Conservation (phyloP, 2,797 vertebrate species). For the Tapera naevia region DNA sequence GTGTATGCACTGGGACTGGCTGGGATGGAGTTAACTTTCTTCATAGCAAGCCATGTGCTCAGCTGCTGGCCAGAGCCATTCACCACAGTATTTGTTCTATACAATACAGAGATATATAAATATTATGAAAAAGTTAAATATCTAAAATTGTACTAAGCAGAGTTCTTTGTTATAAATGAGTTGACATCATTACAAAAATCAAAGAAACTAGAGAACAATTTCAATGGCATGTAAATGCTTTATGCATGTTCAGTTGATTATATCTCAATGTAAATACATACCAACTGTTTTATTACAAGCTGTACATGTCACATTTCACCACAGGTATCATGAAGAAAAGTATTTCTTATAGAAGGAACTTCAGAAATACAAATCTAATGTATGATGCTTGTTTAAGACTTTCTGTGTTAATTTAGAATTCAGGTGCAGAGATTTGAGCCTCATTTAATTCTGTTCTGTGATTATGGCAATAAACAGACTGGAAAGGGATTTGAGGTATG, state of each 20-base stretch:
- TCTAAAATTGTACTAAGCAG: neutral
- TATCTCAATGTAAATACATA: neutral
- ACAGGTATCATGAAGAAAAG: neutral
- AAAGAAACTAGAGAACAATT: neutral
- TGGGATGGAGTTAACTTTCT: neutral
- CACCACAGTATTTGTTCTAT: neutral
- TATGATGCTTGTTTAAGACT: neutral
- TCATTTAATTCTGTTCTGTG: neutral
- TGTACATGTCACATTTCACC: neutral
- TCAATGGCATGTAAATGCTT: neutral
- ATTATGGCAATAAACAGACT: neutral
- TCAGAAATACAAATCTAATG: neutral
- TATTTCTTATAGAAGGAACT: neutral
- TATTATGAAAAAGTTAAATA: neutral
- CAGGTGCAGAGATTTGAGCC: neutral
- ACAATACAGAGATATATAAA: neutral
- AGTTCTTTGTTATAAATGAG: neutral
- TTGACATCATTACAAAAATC: neutral
- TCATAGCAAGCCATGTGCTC: neutral
- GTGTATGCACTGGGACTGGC: accelerated
- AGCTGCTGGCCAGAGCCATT: neutral
- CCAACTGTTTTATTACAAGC: neutral
- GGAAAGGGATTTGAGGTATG: neutral
- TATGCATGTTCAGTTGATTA: neutral
- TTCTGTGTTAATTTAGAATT: neutral